Evolutionary conservation across 2,113 vertebrate species (phyloP).

Genomic region (Tachycineta bicolor): DNA sequence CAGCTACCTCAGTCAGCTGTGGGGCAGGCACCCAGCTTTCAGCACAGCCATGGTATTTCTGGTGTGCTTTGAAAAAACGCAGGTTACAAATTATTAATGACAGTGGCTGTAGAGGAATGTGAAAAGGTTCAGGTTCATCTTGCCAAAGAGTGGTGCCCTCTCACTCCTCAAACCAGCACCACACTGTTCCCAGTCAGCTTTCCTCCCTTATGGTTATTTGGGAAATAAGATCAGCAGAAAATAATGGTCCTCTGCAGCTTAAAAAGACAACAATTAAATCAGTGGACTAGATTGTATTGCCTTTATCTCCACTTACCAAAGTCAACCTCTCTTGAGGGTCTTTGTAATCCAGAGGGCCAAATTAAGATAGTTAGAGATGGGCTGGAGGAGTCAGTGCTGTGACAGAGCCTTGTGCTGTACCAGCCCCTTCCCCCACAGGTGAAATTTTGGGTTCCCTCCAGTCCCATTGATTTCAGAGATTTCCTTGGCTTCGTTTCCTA

Average conservation of each 20-base stretch:
- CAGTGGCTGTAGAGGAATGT: not conserved
- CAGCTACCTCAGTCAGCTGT: not conserved
- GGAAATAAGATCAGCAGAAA: not conserved
- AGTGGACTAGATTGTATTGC: not conserved
- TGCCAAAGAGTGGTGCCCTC: not conserved
- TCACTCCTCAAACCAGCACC: not conserved
- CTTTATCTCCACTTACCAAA: not conserved
- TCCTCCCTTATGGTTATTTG: not conserved
- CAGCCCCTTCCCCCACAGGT: not conserved
- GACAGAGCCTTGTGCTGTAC: not conserved
- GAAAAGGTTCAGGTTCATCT: not conserved
- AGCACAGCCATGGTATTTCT: not conserved
- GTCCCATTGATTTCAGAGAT: not conserved
- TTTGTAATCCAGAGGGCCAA: not conserved
- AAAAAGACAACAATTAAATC: not conserved
- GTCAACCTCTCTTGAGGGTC: not conserved
- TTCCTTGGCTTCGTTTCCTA: not conserved
- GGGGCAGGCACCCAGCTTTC: rapidly evolving
- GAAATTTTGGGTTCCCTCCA: not conserved
- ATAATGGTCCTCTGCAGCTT: not conserved
- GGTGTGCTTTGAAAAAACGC: not conserved
- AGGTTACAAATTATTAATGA: not conserved
- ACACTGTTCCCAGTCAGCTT: not conserved
- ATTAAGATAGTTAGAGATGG: not conserved
- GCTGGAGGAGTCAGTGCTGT: not conserved